Percentiles rank a stretch among this genome's conserved stretches.
These are phyloP conservation scores for Zygothrica quintamaculata DNA, from an alignment of 2,888 invertebrate genomes.

Conservation along the genomic window DNA sequence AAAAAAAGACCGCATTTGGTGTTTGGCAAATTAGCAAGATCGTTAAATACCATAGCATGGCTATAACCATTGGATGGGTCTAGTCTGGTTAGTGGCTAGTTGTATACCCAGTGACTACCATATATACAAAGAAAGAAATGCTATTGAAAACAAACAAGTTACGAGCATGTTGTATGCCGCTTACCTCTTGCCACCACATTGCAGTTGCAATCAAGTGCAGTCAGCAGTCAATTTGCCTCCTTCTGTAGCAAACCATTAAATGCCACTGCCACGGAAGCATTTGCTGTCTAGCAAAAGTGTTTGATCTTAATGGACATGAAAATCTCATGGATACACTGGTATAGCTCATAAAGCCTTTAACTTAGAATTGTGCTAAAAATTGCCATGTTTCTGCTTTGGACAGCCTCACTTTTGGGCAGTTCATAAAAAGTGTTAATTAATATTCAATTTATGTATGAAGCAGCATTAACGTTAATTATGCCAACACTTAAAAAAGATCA, in stretches of 20 bases:
- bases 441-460: constrained; percentile 35
- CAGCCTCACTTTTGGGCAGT: constrained; percentile 38
- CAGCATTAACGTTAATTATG: constrained; percentile 19
- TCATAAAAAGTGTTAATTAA: constrained; percentile 54
- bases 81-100: constrained; percentile 19
- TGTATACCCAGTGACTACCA: constrained; percentile 48
- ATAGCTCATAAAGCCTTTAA: constrained; percentile 58
- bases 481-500: constrained; percentile 22
- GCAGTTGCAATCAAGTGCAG: constrained; percentile 17
- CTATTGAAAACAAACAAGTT: constrained; percentile 77
- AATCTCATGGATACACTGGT: constrained; percentile 25
- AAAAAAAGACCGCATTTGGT: constrained; percentile 54
- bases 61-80: constrained; percentile 26
- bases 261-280: constrained; percentile 64
- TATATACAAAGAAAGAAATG: constrained; percentile 48
- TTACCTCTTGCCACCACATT: not conserved
- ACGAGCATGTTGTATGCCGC: constrained; percentile 30
- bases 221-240: constrained; percentile 28
- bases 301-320: constrained; percentile 67
- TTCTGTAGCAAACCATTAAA: constrained; percentile 56
- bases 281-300: constrained; percentile 60
- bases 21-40: constrained; percentile 78
- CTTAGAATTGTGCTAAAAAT: constrained; percentile 60
- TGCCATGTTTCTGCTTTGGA: constrained; percentile 28
- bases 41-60: constrained; percentile 66